These are phyloP conservation scores for Nemopilema nomurai DNA, from an alignment of 30 jellyfish, hydroid and myxozoan genomes.

Conservation along the genomic window DNA sequence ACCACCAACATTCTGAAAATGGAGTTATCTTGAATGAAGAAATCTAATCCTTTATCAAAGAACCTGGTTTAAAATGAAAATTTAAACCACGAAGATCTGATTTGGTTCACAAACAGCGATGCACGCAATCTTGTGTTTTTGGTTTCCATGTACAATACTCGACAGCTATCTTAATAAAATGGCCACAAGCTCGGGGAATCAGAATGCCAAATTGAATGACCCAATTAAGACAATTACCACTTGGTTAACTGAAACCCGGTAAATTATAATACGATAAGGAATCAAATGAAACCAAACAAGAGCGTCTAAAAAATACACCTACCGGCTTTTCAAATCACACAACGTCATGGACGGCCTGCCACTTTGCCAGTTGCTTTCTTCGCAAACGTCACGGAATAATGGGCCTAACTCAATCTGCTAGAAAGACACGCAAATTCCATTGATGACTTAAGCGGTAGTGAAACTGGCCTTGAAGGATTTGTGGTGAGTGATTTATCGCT, in stretches of 20 bases:
- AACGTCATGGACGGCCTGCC: not conserved
- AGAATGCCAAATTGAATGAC: not conserved
- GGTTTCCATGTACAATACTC: not conserved
- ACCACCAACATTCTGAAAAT: not conserved
- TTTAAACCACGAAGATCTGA: not conserved
- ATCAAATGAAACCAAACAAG: not conserved
- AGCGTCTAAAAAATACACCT: not conserved
- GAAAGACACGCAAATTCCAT: not conserved
- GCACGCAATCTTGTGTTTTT: not conserved
- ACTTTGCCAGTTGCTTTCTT: not conserved
- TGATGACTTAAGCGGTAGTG: not conserved
- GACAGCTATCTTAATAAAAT: not conserved
- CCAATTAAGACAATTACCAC: not conserved
- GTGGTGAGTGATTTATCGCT: not conserved
- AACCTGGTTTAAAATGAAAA: not conserved
- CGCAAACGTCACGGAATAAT: not conserved
- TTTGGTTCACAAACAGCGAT: not conserved
- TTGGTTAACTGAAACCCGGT: not conserved
- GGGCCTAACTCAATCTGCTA: not conserved
- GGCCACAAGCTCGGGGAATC: not conserved
- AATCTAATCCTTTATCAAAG: not conserved
- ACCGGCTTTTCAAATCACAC: not conserved
- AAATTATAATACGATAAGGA: not conserved
- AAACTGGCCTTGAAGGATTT: not conserved
- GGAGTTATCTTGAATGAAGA: not conserved